Base-by-base conservation (phyloP, 2,113 vertebrate species). In the Melierax canorus region DNA sequence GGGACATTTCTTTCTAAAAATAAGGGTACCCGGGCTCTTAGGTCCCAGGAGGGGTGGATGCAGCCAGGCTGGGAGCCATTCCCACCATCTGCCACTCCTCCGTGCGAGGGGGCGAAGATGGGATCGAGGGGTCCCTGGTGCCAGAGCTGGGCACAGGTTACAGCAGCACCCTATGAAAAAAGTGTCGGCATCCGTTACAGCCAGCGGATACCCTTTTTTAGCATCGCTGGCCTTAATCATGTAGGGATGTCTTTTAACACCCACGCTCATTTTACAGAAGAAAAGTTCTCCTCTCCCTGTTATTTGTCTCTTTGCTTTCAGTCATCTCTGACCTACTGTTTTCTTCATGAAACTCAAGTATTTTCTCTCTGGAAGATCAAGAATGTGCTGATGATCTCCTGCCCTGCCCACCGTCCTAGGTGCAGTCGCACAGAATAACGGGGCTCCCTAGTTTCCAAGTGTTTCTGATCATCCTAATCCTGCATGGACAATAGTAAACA, bases 91-190 rank as follows among this genome's bases (percentile, higher is more conserved):
- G 15, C n/a, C 59, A 36, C 10, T 13, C 3, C 24, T 14, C 10
- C 0, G 1, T 5, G 30, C 1, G 11, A n/a, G 30, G 15, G 64
- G 58, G 15, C 0, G 16, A 23, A 43, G 36, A 12, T 2, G 5
- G 63, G 11, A 12, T 6, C 15, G 8, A 38, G 56, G 27, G 56
- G 14, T 45, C 50, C 45, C 63, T 18, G 71, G 24, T 34, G 77
- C 32, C 63, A 17, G 12, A 6, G 10, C 1, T 0, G 4, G 56
- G 39, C 26, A 24, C 3, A 3, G 64, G 30, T 16, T 9, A 43
- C 10, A 26, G 58, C 41, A 83, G 29, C 43, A 58, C 48, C 32
- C 50, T 43, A 11, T 20, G 32, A 69, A 56, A 32, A 48, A 58
- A 18, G 20, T 17, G 13, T 46, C 2, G 14, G 30, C 12, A 10